Percentiles rank a stretch among this genome's conserved stretches.
These are phyloP conservation scores for Taphrorychus bicolor DNA, from an alignment of 2,888 invertebrate genomes.

Conservation along the genomic window DNA sequence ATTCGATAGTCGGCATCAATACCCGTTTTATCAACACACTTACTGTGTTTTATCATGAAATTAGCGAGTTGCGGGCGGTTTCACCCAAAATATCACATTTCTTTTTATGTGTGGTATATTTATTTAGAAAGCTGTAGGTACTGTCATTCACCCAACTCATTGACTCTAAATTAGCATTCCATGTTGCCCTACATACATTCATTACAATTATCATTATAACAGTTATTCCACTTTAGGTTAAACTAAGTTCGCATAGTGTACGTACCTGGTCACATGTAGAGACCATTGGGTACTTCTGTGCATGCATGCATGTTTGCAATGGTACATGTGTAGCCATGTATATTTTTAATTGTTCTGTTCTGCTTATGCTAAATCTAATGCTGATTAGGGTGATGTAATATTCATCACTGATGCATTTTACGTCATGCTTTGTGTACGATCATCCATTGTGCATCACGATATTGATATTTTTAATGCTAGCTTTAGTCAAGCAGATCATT, in stretches of 20 bases:
- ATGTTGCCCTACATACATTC: slow-evolving; percentile 17
- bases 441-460: background rate
- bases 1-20: background rate
- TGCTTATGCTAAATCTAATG: background rate
- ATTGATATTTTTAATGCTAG: background rate
- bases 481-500: background rate
- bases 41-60: background rate
- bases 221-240: slow-evolving; percentile 10
- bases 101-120: background rate
- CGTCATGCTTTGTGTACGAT: background rate
- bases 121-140: slow-evolving; percentile 3
- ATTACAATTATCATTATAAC: slow-evolving; percentile 17
- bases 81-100: background rate
- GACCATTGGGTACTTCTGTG: background rate
- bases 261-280: background rate
- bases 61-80: background rate
- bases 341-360: background rate
- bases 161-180: slow-evolving; percentile 3
- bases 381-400: background rate
- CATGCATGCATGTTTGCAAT: background rate
- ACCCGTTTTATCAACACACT: background rate
- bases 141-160: background rate
- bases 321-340: background rate
- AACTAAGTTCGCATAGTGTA: background rate
- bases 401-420: background rate